These are phyloP conservation scores for Isaurus tuberculatus DNA, from an alignment of 92 coral and sea anemone genomes.

Conservation along the genomic window DNA sequence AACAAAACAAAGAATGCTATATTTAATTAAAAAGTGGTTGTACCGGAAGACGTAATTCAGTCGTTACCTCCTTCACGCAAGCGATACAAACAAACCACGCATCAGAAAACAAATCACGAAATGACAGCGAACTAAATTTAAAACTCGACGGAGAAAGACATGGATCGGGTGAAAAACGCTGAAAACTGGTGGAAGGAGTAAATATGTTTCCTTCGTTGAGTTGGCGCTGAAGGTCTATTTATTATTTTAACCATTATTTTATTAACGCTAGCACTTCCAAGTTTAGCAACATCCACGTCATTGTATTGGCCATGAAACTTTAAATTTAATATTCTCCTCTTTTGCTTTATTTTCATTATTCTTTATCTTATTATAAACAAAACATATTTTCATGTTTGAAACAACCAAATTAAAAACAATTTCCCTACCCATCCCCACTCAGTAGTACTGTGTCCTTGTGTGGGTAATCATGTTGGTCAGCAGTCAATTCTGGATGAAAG, in stretches of 20 bases:
- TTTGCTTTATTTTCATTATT: neutral
- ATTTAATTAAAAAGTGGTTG: constrained; percentile 20
- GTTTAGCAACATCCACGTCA: too few species aligned
- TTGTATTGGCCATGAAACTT: too few species aligned
- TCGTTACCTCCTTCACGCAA: constrained; percentile 13
- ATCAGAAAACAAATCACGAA: neutral
- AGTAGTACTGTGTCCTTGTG: neutral
- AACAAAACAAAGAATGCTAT: neutral
- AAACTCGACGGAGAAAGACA: constrained; percentile 1
- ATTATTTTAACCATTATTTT: too few species aligned
- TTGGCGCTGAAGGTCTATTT: too few species aligned
- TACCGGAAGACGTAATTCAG: constrained; percentile 11
- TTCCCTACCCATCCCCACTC: constrained; percentile 13
- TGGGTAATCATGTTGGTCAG: constrained; percentile 23
- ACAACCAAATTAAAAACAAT: neutral
- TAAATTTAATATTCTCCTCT: too few species aligned
- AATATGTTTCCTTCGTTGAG: too few species aligned
- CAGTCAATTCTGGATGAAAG: constrained; percentile 20
- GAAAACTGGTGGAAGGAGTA: too few species aligned
- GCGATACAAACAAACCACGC: neutral
- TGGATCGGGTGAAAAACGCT: neutral
- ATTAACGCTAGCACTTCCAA: too few species aligned
- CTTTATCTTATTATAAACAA: neutral
- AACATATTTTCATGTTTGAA: neutral
- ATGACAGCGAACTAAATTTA: neutral